A percentile compares a stretch with the other conserved stretches of the same genome.
phyloP scores from a whole-genome alignment of 1,140 invertebrate species.

The Argopecten irradians region DNA sequence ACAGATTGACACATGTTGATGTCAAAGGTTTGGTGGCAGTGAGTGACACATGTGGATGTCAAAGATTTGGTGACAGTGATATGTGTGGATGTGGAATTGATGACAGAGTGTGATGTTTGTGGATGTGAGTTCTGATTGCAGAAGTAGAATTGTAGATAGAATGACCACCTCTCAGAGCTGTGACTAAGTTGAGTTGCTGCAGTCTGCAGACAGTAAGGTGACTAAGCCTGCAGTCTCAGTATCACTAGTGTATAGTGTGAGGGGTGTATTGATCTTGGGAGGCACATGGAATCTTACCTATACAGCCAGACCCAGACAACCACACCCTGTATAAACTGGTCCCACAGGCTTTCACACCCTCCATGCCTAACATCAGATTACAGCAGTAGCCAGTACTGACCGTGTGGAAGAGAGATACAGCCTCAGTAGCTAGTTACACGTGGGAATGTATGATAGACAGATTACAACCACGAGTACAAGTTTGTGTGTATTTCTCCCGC shows the following conservation, averaged over 20 bases:
- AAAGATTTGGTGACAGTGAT: background rate
- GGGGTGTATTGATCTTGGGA: background rate
- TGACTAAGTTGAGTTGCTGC: background rate
- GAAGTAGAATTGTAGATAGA: too few relatives aligned
- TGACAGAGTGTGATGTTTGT: too few relatives aligned
- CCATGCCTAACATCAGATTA: background rate
- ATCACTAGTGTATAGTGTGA: background rate
- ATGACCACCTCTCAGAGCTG: background rate
- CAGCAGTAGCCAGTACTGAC: background rate
- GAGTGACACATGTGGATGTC: too few relatives aligned
- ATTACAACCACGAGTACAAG: background rate
- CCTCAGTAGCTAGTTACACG: background rate
- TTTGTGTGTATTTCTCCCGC: constrained; percentile 15
- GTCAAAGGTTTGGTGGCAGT: too few relatives aligned
- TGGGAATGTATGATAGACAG: constrained; percentile 15
- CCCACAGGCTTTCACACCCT: too few relatives aligned
- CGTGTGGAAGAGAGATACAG: background rate
- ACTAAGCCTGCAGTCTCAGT: background rate
- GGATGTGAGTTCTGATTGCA: too few relatives aligned
- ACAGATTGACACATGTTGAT: too few relatives aligned
- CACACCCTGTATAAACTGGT: background rate
- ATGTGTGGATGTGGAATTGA: background rate
- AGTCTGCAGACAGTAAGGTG: background rate
- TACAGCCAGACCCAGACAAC: background rate
- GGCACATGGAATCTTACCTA: background rate